Base-by-base conservation (phyloP, 2,113 vertebrate species). In the Ptychochromis oligacanthus region DNA sequence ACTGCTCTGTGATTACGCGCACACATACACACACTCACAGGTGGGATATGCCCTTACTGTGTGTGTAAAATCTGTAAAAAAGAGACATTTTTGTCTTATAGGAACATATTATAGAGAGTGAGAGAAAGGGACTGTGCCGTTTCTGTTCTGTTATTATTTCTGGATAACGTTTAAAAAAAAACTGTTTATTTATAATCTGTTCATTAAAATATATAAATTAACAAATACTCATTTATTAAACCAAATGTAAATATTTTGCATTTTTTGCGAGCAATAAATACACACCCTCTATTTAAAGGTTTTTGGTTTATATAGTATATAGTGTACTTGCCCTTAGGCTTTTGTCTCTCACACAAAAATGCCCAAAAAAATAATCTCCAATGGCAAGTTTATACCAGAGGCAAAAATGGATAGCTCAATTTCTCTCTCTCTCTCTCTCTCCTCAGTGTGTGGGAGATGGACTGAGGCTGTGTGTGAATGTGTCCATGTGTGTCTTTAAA, bases 1-100 rank as follows among this genome's bases (percentile, higher is more conserved):
- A 31, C 81, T 87, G 78, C 75, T 84, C 87, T 90, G 85, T 90
- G 88, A 93, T 91, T 13, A 58, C 80, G 40, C 36, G 4, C 36
- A 64, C n/a, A 5, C 12, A 64, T 4, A 11, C 34, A 22, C 54
- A 55, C 20, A n/a, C 52, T 40, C 85, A 82, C 82, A 89, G 80
- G 89, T 82, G 80, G 78, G 88, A 85, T 40, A 75, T 61, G 81
- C 24, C 59, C 74, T 52, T 20, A 20, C 43, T 52, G 43, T 70
- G 15, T 26, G 18, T 13, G 43, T 18, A 49, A 43, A 28, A 20
- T 28, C 52, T 46, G 40, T 28, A 75, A 14, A 61, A 55, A 31
- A 31, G 4, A 31, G 28, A 31, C 28, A 31, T 60, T 26, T 74
- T 14, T 36, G n/a, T 40, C 52, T 62, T 31, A 52, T 6, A 46